Conservation (phyloP, 2,113 vertebrate species). For the Paraplagusia blochii region DNA sequence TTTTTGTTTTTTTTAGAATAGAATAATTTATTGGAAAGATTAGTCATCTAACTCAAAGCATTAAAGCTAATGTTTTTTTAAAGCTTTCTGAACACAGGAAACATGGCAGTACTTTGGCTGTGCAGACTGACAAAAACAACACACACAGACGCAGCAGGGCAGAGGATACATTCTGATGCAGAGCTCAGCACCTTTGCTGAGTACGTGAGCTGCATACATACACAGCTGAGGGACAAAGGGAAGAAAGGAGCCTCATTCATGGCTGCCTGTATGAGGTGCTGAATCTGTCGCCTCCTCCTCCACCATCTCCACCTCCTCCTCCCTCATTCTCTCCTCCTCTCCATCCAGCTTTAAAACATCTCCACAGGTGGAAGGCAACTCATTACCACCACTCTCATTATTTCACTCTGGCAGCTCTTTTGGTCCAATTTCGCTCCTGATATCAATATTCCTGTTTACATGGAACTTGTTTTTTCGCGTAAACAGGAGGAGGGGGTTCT, state of each 20-base stretch:
- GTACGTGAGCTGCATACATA: slow-evolving; percentile 52
- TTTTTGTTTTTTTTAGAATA: too few relatives aligned
- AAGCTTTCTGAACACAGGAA: too few relatives aligned
- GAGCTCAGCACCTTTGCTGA: slow-evolving; percentile 50
- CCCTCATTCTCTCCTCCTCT: slow-evolving; percentile 4
- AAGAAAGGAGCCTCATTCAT: slow-evolving; percentile 47
- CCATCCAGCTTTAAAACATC: slow-evolving; percentile 20
- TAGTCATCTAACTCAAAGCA: too few relatives aligned
- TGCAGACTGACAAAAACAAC: neutral
- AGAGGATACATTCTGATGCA: slow-evolving; percentile 30
- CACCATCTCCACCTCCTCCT: slow-evolving; percentile 6
- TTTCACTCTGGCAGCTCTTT: slow-evolving; percentile 2
- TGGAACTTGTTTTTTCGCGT: too few relatives aligned
- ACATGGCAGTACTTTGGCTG: neutral
- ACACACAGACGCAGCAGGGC: neutral
- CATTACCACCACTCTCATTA: slow-evolving; percentile 20
- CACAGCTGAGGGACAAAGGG: slow-evolving; percentile 31
- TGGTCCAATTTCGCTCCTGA: too few relatives aligned
- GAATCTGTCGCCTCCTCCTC: slow-evolving; percentile 34
- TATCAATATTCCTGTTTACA: too few relatives aligned
- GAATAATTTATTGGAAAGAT: too few relatives aligned
- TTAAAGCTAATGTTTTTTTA: too few relatives aligned
- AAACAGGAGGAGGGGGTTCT: too few relatives aligned
- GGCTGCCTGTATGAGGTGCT: slow-evolving; percentile 25
- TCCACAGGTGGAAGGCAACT: slow-evolving; percentile 30